phyloP scores from a whole-genome alignment of 2,888 invertebrate species.

The Calliscelio sp. region DNA sequence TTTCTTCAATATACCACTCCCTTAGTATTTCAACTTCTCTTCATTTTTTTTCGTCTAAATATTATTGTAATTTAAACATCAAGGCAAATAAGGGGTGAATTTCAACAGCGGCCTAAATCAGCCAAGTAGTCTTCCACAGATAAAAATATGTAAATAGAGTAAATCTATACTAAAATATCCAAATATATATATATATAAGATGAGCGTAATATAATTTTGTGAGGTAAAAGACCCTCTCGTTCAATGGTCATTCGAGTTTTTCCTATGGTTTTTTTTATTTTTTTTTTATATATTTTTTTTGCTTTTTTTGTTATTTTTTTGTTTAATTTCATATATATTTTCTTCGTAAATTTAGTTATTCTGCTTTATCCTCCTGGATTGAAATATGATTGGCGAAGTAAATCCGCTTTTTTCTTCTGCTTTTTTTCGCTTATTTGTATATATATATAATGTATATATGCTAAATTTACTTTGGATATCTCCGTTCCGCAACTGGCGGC shows the following conservation, averaged over 20 bases:
- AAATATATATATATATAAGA: slow-evolving; percentile 83
- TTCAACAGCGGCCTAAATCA: slow-evolving; percentile 86
- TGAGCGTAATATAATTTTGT: slow-evolving; percentile 85
- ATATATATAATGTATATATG: slow-evolving; percentile 52
- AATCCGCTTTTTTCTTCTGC: slow-evolving; percentile 80
- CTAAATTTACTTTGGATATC: slow-evolving; percentile 72
- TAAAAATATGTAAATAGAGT: slow-evolving; percentile 86
- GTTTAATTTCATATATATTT: slow-evolving; percentile 68
- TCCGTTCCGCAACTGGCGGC: slow-evolving; percentile 42
- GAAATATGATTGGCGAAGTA: slow-evolving; percentile 80
- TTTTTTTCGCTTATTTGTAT: slow-evolving; percentile 66
- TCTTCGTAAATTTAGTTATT: slow-evolving; percentile 74
- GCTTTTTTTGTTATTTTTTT: slow-evolving; percentile 34
- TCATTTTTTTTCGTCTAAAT: slow-evolving; percentile 76
- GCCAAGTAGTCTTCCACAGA: slow-evolving; percentile 86
- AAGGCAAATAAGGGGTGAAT: slow-evolving; percentile 87
- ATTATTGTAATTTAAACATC: slow-evolving; percentile 86
- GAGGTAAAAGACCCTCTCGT: slow-evolving; percentile 84
- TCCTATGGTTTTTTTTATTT: too few species aligned
- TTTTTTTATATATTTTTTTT: too few species aligned
- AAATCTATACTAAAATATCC: slow-evolving; percentile 86
- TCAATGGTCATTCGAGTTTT: slow-evolving; percentile 81
- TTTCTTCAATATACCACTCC: slow-evolving; percentile 78
- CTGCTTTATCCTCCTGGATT: slow-evolving; percentile 62
- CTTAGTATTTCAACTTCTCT: slow-evolving; percentile 72